Percentiles rank a stretch among this genome's conserved stretches.
Evolutionary conservation across 2,888 invertebrate genomes (phyloP).

Genomic region (Chymomyza amoena): DNA sequence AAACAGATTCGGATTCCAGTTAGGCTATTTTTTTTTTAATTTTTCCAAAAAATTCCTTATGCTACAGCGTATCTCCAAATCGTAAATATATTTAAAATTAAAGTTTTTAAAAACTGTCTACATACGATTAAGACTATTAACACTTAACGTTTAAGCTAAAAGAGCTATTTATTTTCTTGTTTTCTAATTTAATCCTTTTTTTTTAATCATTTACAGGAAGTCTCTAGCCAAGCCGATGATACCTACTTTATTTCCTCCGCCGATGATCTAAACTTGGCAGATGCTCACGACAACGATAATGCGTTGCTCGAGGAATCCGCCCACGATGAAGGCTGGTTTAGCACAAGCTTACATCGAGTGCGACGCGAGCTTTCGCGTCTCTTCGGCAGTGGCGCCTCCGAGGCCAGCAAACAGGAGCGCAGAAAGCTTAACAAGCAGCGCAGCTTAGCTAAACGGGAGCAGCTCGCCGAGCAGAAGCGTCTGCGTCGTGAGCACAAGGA

Average conservation of each 20-base stretch:
- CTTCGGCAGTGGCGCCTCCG: conserved; percentile 51
- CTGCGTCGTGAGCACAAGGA: conserved; percentile 13
- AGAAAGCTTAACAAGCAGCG: conserved; percentile 14
- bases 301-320: conserved; percentile 12
- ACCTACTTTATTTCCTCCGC: conserved; percentile 6
- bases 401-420: conserved; percentile 11
- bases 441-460: conserved; percentile 3
- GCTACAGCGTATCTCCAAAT: too few species aligned
- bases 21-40: too few species aligned
- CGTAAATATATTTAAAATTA: too few species aligned
- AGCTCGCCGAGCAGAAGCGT: conserved; percentile 17
- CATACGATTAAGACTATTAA: too few species aligned
- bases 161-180: too few species aligned
- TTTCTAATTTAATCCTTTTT: too few species aligned
- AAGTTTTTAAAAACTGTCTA: too few species aligned
- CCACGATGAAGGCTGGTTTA: conserved; percentile 63
- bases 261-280: conserved; percentile 23
- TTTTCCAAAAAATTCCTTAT: too few species aligned
- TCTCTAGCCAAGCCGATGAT: neutral
- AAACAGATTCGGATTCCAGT: too few species aligned
- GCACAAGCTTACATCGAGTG: conserved; percentile 69
- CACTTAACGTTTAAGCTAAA: too few species aligned
- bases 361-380: conserved; percentile 71
- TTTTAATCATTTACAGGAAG: neutral
- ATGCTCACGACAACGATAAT: conserved; percentile 11